These are phyloP conservation scores for Forficula auricularia DNA, from an alignment of 1,140 invertebrate genomes.

Conservation along the genomic window DNA sequence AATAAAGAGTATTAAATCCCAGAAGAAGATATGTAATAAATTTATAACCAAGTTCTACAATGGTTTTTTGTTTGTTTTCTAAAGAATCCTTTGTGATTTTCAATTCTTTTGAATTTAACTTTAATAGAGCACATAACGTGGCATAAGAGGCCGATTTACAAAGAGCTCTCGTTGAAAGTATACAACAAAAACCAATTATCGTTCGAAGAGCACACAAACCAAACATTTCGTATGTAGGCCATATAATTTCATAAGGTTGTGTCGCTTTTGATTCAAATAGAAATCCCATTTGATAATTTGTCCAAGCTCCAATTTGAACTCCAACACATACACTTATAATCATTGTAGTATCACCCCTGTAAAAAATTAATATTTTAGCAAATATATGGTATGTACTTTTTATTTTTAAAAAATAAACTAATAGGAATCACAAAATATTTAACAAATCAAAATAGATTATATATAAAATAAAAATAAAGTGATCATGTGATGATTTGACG, in stretches of 20 bases:
- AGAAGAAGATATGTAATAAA: conserved; percentile 59
- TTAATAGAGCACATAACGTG: conserved; percentile 46
- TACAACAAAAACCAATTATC: conserved; percentile 49
- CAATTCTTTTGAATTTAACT: conserved; percentile 40
- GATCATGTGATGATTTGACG: neutral
- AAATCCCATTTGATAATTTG: conserved; percentile 58
- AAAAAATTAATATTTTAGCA: conserved; percentile 19
- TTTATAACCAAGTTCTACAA: conserved; percentile 64
- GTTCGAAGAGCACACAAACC: conserved; percentile 46
- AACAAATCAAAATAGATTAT: conserved; percentile 14
- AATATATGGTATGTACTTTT: neutral
- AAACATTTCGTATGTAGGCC: conserved; percentile 54
- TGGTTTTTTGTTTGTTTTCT: conserved; percentile 44
- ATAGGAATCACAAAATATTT: neutral
- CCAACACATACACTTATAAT: conserved; percentile 66
- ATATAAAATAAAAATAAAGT: conserved; percentile 17
- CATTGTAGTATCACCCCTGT: conserved; percentile 69
- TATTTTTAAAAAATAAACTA: neutral
- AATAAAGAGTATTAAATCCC: conserved; percentile 54
- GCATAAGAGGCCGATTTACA: conserved; percentile 51
- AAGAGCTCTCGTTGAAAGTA: conserved; percentile 45
- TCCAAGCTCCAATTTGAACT: conserved; percentile 60
- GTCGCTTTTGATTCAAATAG: conserved; percentile 32
- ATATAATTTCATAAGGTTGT: conserved; percentile 57
- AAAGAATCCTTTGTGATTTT: conserved; percentile 40